These are phyloP conservation scores for Mesocentrotus franciscanus DNA, from an alignment of 53 echinoderm and acorn worm genomes.

Conservation along the genomic window DNA sequence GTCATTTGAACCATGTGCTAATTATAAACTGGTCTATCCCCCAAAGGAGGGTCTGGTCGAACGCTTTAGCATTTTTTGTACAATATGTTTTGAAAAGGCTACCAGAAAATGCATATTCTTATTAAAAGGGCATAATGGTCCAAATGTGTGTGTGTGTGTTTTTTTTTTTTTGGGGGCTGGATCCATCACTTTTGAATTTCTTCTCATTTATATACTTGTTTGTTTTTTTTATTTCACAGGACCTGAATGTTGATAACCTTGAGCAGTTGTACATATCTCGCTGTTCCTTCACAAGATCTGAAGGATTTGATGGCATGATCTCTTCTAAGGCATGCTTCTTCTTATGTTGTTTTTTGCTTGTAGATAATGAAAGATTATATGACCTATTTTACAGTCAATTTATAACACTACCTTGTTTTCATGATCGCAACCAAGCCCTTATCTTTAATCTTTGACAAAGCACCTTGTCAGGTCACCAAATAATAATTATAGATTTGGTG, in stretches of 20 bases:
- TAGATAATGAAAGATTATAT: background rate
- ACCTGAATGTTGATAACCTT: constrained; percentile 70
- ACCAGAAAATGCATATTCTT: background rate
- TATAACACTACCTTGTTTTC: background rate
- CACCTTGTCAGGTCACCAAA: too few relatives aligned
- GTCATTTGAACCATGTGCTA: too few relatives aligned
- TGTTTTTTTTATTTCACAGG: constrained; percentile 27
- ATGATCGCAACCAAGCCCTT: too few relatives aligned
- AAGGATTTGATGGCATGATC: constrained; percentile 73
- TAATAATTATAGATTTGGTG: too few relatives aligned
- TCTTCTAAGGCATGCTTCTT: background rate
- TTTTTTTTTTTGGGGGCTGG: background rate
- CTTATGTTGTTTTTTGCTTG: background rate
- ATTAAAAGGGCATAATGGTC: background rate
- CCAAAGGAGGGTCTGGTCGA: too few relatives aligned
- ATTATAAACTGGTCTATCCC: too few relatives aligned
- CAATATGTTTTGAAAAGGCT: too few relatives aligned
- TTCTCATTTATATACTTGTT: background rate
- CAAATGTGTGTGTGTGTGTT: background rate
- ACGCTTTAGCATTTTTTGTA: too few relatives aligned
- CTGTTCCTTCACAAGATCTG: constrained; percentile 75
- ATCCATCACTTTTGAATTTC: background rate
- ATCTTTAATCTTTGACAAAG: too few relatives aligned
- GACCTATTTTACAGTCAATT: background rate
- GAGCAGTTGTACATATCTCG: constrained; percentile 83